These are phyloP conservation scores for Pyrochroa serraticornis DNA, from an alignment of 2,888 invertebrate species.

Conservation along the genomic window DNA sequence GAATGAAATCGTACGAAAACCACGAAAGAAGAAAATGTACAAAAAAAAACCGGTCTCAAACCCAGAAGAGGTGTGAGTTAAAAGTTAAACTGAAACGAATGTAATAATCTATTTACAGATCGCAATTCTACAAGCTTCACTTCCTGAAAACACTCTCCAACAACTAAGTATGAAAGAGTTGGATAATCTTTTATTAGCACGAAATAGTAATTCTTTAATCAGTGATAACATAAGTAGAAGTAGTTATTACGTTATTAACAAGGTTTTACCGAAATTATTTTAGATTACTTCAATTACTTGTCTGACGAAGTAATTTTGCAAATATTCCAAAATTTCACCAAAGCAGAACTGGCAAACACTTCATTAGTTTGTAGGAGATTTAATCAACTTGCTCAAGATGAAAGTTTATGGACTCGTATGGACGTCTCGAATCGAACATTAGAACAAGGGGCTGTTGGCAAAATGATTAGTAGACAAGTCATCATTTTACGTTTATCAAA, in stretches of 20 bases:
- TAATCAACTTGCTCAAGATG: conserved; percentile 79
- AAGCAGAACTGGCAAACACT: conserved; percentile 72
- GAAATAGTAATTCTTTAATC: conserved; percentile 34
- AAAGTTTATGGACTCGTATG: conserved; percentile 83
- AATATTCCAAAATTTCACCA: conserved; percentile 84
- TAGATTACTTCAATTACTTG: conserved; percentile 73
- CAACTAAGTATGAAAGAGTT: conserved; percentile 47
- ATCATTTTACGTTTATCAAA: conserved; percentile 79
- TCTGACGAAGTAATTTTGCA: conserved; percentile 87
- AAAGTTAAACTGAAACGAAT: not conserved
- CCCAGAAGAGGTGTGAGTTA: not conserved
- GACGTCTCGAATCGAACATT: conserved; percentile 78
- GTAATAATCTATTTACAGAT: conserved; percentile 1
- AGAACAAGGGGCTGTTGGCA: conserved; percentile 71
- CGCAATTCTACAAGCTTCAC: conserved; percentile 48
- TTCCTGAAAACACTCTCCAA: conserved; percentile 49
- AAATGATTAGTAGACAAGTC: conserved; percentile 78
- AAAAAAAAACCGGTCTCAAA: not conserved
- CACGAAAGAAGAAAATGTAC: not conserved
- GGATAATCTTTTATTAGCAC: conserved; percentile 40
- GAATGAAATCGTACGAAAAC: conserved; percentile 21
- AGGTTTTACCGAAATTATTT: conserved; percentile 41
- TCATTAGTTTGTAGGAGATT: conserved; percentile 80
- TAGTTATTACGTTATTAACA: not conserved
- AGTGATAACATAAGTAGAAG: conserved; percentile 44